Evolutionary conservation across 1,140 invertebrate genomes (phyloP).

Genomic region (Helicoverpa zea): DNA sequence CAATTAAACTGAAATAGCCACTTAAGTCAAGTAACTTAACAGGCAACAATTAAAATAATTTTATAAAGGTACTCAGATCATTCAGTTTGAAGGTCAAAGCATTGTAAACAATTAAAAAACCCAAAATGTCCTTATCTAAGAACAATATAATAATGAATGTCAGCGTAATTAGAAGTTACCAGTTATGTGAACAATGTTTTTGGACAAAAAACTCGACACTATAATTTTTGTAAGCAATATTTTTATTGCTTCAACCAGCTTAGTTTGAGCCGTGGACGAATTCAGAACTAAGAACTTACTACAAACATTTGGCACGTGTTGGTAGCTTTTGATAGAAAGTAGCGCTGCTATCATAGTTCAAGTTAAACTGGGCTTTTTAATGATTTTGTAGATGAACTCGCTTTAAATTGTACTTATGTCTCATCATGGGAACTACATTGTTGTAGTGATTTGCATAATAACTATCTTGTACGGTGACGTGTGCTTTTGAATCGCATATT

Average conservation of each 20-base stretch:
- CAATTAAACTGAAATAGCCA: not conserved
- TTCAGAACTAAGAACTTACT: not conserved
- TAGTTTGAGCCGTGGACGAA: not conserved
- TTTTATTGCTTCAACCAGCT: not conserved
- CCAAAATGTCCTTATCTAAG: slow-evolving; percentile 38
- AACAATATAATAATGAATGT: slow-evolving; percentile 43
- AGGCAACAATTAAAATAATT: slow-evolving; percentile 28
- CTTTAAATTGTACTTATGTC: slow-evolving; percentile 23
- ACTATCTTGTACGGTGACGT: slow-evolving; percentile 18
- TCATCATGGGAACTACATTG: slow-evolving; percentile 36
- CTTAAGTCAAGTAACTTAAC: slow-evolving; percentile 9
- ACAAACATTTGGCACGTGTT: not conserved
- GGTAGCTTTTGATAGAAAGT: not conserved
- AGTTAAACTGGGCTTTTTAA: slow-evolving; percentile 12
- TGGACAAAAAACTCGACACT: not conserved
- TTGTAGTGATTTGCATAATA: slow-evolving; percentile 29
- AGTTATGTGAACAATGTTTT: slow-evolving; percentile 17
- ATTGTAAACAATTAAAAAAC: slow-evolving; percentile 37
- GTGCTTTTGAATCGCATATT: not conserved
- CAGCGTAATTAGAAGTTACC: slow-evolving; percentile 35
- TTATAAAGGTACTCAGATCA: slow-evolving; percentile 17
- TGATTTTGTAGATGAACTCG: slow-evolving; percentile 9
- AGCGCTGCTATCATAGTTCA: not conserved
- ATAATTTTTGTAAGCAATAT: slow-evolving; percentile 14
- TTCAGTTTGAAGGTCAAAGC: slow-evolving; percentile 16